Conservation (phyloP, 2,888 invertebrate species). For the Cosmopolites sordidus region DNA sequence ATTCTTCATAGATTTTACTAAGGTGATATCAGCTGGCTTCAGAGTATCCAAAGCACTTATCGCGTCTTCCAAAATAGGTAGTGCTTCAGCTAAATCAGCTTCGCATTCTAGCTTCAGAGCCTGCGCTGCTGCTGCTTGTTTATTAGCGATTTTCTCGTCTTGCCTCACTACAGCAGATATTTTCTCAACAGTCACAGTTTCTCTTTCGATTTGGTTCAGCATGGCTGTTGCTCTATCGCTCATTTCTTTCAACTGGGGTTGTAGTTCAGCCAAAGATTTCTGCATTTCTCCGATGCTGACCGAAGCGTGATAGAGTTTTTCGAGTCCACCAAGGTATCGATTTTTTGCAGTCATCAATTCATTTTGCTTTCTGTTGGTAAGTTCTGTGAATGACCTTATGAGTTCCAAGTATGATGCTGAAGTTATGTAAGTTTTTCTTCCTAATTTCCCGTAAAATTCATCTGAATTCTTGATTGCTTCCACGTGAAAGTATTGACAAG, state of each 20-base stretch:
- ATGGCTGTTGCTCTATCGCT: constrained; percentile 69
- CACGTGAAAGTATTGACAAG: constrained; percentile 86
- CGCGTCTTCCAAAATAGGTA: constrained; percentile 76
- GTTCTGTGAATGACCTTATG: constrained; percentile 68
- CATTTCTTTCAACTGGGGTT: constrained; percentile 70
- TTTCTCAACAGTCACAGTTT: constrained; percentile 72
- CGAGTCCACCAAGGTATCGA: constrained; percentile 55
- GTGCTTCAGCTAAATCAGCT: constrained; percentile 82
- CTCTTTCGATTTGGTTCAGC: constrained; percentile 70
- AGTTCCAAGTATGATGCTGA: constrained; percentile 82
- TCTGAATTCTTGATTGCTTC: constrained; percentile 62
- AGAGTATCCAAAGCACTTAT: constrained; percentile 75
- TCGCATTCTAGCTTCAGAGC: constrained; percentile 86
- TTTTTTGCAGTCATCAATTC: constrained; percentile 69
- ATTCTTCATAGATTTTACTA: constrained; percentile 86
- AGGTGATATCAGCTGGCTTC: constrained; percentile 78
- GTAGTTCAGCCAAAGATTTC: constrained; percentile 64
- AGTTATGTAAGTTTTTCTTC: constrained; percentile 76
- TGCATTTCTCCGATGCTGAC: constrained; percentile 76
- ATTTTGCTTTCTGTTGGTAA: constrained; percentile 68
- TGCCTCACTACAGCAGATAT: constrained; percentile 75
- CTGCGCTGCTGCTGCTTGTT: constrained; percentile 80
- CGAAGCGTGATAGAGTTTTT: constrained; percentile 73
- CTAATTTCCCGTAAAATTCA: constrained; percentile 61
- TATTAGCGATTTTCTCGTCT: constrained; percentile 84